Evolutionary conservation across 1,140 invertebrate genomes (phyloP), one percentile per base, ranked within the genome.

Genomic region (Goniozus legneri): DNA sequence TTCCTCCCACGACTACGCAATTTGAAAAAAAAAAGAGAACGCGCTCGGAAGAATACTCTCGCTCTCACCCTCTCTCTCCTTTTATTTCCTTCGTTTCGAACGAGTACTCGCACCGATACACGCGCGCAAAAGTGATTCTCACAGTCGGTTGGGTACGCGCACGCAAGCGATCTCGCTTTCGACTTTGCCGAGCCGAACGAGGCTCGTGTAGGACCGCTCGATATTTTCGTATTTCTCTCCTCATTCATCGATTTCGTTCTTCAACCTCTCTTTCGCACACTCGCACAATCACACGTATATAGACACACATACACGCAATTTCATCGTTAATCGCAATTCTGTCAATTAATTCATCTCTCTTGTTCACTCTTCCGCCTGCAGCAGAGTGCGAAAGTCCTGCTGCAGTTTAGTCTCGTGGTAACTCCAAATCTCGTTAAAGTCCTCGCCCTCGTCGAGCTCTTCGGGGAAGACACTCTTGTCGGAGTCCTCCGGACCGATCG

Each of bases 381-480:
- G 52, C 34, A 74, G 42, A 20, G 67, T 72, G 35, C 70, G 67
- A 42, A 75, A 74, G 43, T 75, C 71, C 46, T 73, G 70, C 48
- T 75, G 73, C 33, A 75, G 36, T 46, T 75, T 74, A 0, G 64
- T 70, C 42, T 74, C 71, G 54, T 74, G 71, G 47, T 74, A 75
- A 48, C 73, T 74, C 73, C 73, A 74, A 52, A 75, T 75, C 20
- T 74, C 73, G 56, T 58, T 73, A 30, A 64, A 66, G 13, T 67
- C 64, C 32, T 69, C 69, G 12, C 62, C 58, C 18, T 54, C 57
- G 22, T 64, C 55, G 24, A 48, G 59, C 15, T 58, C 60, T 4
- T 60, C 58, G 14, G 47, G 21, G 20, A 56, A 55, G 3, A 50
- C 33, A 32, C 58, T 56, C 0, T 42, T 22, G 4, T 55, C 50